Evolutionary conservation across 2,113 vertebrate genomes (phyloP), one percentile per base, ranked within the genome.

Genomic region (Phalacrocorax brasilianus): DNA sequence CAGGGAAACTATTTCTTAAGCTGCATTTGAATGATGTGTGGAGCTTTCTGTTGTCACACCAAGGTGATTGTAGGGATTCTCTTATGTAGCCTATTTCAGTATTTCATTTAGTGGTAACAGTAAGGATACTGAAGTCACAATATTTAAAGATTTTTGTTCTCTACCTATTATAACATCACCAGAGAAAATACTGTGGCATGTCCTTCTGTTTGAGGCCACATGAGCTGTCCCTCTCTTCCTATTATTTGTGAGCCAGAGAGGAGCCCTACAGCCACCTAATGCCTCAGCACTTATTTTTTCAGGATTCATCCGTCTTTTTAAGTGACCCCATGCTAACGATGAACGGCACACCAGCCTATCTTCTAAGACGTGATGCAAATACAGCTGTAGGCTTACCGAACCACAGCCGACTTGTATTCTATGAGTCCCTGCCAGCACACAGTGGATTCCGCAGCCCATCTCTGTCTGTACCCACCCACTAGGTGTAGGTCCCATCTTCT

Each of bases 261-360:
- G 26, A 42, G 20, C 27, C 21, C 47, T 17, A 8, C 1, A 2
- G 27, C 14, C 45, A 75, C 15, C 3, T 19, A 33, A 1, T 8
- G 35, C 27, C 40, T 18, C 11, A 5, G 8, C 3, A 0, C 22
- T 49, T 10, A 0, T 8, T 35, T 56, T 62, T 70, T 23, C 22
- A 15, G 35, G 27, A 17, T 40, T 26, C n/a, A 49, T 49, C 8
- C 2, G 9, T 16, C 11, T 72, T 27, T 74, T 72, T 4, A 38
- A 32, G 28, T 24, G 26, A 35, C n/a, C 26, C 40, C 22, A 0
- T 7, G 14, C 44, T 42, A 61, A 17, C 1, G 3, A 30, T 4
- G 4, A 78, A 22, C 1, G 16, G 11, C 12, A 14, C 24, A 45
- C 38, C 24, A 5, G 28, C 2, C 0, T 21, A 4, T 33, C 40